phyloP scores from a whole-genome alignment of 2,113 vertebrate genomes.

The Sporophila hypoxantha region DNA sequence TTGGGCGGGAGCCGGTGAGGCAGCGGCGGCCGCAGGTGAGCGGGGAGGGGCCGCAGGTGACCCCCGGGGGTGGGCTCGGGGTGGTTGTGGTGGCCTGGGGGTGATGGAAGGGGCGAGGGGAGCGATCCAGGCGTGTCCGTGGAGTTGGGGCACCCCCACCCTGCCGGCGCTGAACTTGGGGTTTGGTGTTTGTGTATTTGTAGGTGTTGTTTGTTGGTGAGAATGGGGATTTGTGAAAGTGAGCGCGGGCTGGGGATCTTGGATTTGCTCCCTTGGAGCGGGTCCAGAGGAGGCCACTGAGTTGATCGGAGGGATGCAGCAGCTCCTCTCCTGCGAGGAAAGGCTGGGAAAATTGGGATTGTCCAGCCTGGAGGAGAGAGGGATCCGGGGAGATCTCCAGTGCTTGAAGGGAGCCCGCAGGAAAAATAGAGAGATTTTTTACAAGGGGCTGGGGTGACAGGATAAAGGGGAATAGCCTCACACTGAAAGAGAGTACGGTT shows the following conservation, averaged over 20 bases:
- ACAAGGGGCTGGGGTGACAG: not conserved
- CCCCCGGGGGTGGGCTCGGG: not conserved
- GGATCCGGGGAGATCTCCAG: not conserved
- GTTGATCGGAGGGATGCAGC: not conserved
- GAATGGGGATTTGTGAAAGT: not conserved
- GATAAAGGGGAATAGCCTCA: not conserved
- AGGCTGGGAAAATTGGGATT: not conserved
- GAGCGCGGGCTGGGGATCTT: not conserved
- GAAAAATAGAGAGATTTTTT: not conserved
- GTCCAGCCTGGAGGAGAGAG: not conserved
- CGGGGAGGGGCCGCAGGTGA: not conserved
- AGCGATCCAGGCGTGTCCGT: not conserved
- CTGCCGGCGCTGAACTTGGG: not conserved
- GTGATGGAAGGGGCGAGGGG: not conserved
- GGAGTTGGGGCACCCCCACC: not conserved
- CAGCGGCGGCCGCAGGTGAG: not conserved
- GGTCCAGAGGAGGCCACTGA: not conserved
- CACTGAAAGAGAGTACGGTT: too few relatives aligned
- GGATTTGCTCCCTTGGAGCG: not conserved
- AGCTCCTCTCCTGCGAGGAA: not conserved
- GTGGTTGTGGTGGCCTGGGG: rapidly evolving
- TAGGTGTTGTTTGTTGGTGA: rapidly evolving
- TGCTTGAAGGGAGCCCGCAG: not conserved
- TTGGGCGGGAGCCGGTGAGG: not conserved
- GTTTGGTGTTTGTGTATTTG: rapidly evolving